These are phyloP conservation scores for Petrolisthes manimaculis DNA, from an alignment of 2,888 invertebrate species.

Conservation along the genomic window DNA sequence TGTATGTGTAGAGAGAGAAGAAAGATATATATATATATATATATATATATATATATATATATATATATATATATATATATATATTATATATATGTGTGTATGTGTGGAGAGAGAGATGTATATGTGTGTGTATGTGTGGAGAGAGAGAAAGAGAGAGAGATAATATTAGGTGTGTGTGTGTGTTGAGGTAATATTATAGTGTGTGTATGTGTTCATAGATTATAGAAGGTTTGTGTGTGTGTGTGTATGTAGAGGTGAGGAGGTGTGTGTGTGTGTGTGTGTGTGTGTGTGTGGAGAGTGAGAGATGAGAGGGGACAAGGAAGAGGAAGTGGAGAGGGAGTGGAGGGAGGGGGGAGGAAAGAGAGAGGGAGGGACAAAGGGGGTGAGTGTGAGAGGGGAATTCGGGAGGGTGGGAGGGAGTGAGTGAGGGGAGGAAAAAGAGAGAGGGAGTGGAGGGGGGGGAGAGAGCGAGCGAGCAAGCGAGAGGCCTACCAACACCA, in stretches of 20 bases:
- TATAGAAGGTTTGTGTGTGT: not conserved
- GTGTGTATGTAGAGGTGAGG: not conserved
- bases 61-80: not conserved
- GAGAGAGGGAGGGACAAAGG: not conserved
- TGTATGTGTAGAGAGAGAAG: not conserved
- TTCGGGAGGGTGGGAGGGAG: not conserved
- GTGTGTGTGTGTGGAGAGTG: not conserved
- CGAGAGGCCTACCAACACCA: not conserved
- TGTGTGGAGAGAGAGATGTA: too few relatives aligned
- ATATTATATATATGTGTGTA: not conserved
- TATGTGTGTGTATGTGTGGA: not conserved
- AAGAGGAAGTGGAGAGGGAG: constrained; percentile 4
- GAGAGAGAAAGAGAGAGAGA: constrained; percentile 22
- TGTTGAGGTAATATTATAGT: not conserved
- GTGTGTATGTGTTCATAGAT: not conserved
- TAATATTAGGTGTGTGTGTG: not conserved
- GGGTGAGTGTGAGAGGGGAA: constrained; percentile 24
- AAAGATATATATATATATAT: not conserved
- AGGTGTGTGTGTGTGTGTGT: constrained; percentile 2
- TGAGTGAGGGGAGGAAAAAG: not conserved
- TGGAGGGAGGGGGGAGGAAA: constrained; percentile 9
- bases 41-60: not conserved
- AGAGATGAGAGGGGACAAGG: not conserved
- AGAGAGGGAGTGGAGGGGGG: not conserved
- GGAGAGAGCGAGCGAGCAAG: not conserved